Base-by-base conservation (phyloP, 1,140 invertebrate species). In the Bombus vancouverensis region DNA sequence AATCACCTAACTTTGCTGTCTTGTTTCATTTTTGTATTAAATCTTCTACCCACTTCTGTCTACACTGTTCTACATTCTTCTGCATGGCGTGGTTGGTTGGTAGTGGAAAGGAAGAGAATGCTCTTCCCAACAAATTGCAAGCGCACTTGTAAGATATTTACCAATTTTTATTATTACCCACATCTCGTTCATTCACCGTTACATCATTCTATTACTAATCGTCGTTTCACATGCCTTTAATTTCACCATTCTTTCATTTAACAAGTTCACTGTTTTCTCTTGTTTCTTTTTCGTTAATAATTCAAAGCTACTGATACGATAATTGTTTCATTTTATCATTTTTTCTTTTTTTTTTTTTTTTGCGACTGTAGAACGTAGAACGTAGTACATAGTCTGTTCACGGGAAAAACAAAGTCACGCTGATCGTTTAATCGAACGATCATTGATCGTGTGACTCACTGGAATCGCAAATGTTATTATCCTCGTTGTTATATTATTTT, bases 71-170 rank as follows among this genome's bases (percentile, higher is more conserved):
- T 96, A 96, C 95, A 96, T 96, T 96, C 95, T 95, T 94, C 96
- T 96, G 96, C 96, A 96, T 96, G 96, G 95, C 95, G 94, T 95
- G 93, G 94, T 95, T 95, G 93, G 94, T 95, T 96, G 95, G 95
- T 96, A 96, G 96, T 96, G 96, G 96, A 95, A 96, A 96, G 95
- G 96, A 96, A 95, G 96, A 96, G 95, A 96, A 96, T 96, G 96
- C 96, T 96, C 96, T 96, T 95, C 96, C 96, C 95, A 96, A 95
- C 96, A 96, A 96, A 96, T 96, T 96, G 94, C 96, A 96, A 96
- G 95, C 95, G 95, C 96, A 96, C 95, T 96, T 96, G 96, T 96
- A 96, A 96, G 96, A 96, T 94, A 95, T 95, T 95, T 96, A 94
- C 90, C 87, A 94, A 80, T 95, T 94, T 94, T 94, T 94, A 94